Evolutionary conservation across 2,888 invertebrate species (phyloP).

Genomic region (Sarcophaga subvicina): DNA sequence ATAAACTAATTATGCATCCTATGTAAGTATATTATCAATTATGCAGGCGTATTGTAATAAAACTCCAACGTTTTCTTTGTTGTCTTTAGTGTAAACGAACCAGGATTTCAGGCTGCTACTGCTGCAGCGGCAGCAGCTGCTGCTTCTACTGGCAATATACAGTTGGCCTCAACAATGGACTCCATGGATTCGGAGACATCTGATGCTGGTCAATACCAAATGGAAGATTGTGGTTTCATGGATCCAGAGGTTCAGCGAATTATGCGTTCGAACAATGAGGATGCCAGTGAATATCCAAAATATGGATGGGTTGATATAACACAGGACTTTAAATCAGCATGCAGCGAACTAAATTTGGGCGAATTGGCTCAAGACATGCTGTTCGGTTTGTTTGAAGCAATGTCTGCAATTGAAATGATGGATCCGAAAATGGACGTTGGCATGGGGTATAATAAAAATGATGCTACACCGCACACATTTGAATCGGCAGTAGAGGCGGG

Average conservation of each 20-base stretch:
- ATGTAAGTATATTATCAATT: constrained; percentile 28
- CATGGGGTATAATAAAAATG: constrained; percentile 95
- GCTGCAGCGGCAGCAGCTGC: constrained; percentile 77
- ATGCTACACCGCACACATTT: constrained; percentile 92
- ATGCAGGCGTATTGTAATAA: constrained; percentile 41
- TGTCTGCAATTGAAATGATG: constrained; percentile 99
- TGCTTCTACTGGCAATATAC: constrained; percentile 73
- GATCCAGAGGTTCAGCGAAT: constrained; percentile 76
- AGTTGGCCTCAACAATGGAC: constrained; percentile 55
- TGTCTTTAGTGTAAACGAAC: constrained; percentile 71
- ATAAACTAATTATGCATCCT: constrained; percentile 43
- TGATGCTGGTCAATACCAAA: constrained; percentile 73
- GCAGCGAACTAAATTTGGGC: constrained; percentile 91
- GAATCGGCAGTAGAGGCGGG: constrained; percentile 93
- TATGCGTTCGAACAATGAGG: constrained; percentile 73
- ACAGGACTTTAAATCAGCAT: constrained; percentile 85
- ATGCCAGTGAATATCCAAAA: constrained; percentile 78
- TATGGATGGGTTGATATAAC: constrained; percentile 82
- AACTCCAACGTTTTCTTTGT: constrained; percentile 21
- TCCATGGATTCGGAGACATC: constrained; percentile 65
- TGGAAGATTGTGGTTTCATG: constrained; percentile 73
- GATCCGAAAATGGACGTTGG: constrained; percentile 99
- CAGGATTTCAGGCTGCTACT: constrained; percentile 77
- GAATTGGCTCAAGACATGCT: constrained; percentile 95
- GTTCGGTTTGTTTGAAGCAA: constrained; percentile 97